Evolutionary conservation across 2,113 vertebrate genomes (phyloP).

Genomic region (Phrynocephalus versicolor): DNA sequence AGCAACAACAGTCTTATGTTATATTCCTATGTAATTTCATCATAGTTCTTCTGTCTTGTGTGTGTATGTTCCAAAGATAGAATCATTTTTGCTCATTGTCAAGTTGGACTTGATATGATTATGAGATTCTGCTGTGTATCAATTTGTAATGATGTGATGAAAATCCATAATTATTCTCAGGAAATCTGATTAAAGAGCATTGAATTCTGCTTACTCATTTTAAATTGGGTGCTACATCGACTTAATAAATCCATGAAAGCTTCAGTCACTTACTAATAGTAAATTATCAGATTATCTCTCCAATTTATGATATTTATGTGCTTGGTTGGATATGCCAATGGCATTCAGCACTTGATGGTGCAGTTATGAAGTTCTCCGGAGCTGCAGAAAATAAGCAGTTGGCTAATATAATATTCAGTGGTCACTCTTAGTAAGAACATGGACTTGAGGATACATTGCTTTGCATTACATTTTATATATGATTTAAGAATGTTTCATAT

Average conservation of each 20-base stretch:
- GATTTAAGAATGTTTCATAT: conserved; percentile 48
- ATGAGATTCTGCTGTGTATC: conserved; percentile 18
- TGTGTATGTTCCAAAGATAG: not conserved
- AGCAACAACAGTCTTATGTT: too few relatives aligned
- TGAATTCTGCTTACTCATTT: not conserved
- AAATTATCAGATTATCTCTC: conserved; percentile 30
- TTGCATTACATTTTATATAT: conserved; percentile 33
- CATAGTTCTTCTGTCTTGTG: too few relatives aligned
- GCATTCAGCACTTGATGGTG: not conserved
- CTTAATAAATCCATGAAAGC: conserved; percentile 24
- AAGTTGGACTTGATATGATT: conserved; percentile 4
- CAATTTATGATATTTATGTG: not conserved
- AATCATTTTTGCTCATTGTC: not conserved
- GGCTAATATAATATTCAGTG: conserved; percentile 10
- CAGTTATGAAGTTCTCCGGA: conserved; percentile 1
- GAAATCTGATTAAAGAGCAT: not conserved
- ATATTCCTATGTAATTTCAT: too few relatives aligned
- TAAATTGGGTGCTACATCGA: not conserved
- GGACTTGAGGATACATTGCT: conserved; percentile 10
- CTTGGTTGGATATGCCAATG: not conserved
- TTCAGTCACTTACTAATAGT: not conserved
- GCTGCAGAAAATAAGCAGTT: conserved; percentile 6
- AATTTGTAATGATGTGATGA: conserved; percentile 31
- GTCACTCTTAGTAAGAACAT: conserved; percentile 24
- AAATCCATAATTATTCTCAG: not conserved